phyloP scores from a whole-genome alignment of 37 sponge, comb jelly and placozoan species.

The Spongilla lacustris region DNA sequence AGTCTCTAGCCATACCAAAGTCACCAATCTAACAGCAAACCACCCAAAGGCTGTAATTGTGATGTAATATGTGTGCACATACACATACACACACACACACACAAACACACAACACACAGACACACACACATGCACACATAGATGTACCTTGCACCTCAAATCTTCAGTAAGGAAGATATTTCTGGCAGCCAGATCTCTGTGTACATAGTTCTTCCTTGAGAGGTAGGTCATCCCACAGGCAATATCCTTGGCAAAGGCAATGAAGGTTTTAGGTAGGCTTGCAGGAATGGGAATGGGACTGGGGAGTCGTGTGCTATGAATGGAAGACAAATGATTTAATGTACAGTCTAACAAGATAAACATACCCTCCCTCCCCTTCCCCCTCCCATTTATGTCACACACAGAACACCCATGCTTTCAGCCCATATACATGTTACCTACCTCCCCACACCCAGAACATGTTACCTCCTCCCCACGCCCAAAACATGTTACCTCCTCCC shows the following conservation, averaged over 20 bases:
- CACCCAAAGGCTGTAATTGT: background rate
- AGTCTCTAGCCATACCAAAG: constrained; percentile 39
- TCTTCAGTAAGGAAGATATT: constrained; percentile 26
- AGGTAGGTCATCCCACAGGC: constrained; percentile 58
- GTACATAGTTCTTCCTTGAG: constrained; percentile 39
- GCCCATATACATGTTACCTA: too few species aligned
- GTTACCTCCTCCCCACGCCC: too few species aligned
- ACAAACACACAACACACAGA: too few species aligned
- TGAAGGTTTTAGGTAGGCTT: constrained; percentile 14
- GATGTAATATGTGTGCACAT: background rate
- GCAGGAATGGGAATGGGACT: background rate
- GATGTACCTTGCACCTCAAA: constrained; percentile 40
- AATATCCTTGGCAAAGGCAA: constrained; percentile 31
- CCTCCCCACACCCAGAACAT: too few species aligned
- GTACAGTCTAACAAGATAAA: background rate
- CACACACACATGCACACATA: background rate
- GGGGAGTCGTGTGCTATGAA: too few species aligned
- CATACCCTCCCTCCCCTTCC: too few species aligned
- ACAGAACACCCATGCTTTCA: too few species aligned
- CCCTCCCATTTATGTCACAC: too few species aligned
- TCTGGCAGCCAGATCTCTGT: constrained; percentile 65
- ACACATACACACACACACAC: too few species aligned
- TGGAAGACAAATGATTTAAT: too few species aligned
- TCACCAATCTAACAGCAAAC: constrained; percentile 28
- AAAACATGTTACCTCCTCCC: too few species aligned